These are phyloP conservation scores for Melopsittacus undulatus DNA, from an alignment of 2,797 vertebrate species.

Conservation along the genomic window DNA sequence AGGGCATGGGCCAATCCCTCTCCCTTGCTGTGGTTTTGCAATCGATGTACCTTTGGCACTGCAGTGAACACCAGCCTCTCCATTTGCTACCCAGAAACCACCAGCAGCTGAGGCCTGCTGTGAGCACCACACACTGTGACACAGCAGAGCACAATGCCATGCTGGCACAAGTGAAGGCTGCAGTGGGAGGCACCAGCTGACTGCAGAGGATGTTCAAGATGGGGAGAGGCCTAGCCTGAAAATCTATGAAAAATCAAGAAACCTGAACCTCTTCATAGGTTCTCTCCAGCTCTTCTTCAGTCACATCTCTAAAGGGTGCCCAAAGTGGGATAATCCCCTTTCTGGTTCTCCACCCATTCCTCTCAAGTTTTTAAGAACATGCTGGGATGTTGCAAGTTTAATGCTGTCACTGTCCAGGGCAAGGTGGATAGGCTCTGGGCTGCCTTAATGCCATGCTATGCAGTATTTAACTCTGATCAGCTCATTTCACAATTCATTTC, in stretches of 20 bases:
- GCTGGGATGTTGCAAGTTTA: not conserved
- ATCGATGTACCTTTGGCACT: not conserved
- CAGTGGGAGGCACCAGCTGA: not conserved
- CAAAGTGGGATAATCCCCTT: not conserved
- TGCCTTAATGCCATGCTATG: not conserved
- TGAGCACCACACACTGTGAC: accelerated
- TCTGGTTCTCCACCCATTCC: accelerated
- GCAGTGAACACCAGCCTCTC: not conserved
- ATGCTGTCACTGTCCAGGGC: not conserved
- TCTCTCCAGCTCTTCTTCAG: not conserved
- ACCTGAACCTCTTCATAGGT: not conserved
- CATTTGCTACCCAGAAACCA: not conserved
- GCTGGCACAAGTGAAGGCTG: not conserved
- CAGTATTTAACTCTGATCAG: not conserved
- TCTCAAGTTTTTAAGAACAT: not conserved
- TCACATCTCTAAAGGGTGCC: not conserved
- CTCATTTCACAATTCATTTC: constrained; percentile 25
- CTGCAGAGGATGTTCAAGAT: not conserved
- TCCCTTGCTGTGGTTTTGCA: not conserved
- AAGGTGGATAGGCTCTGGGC: not conserved
- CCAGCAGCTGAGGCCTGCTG: accelerated
- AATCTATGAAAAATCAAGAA: not conserved
- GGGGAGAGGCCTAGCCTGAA: not conserved
- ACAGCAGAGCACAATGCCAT: not conserved
- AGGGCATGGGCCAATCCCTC: not conserved